Evolutionary conservation across 2,888 invertebrate genomes (phyloP), one percentile per base, ranked within the genome.

Genomic region (Piscicola geometra): DNA sequence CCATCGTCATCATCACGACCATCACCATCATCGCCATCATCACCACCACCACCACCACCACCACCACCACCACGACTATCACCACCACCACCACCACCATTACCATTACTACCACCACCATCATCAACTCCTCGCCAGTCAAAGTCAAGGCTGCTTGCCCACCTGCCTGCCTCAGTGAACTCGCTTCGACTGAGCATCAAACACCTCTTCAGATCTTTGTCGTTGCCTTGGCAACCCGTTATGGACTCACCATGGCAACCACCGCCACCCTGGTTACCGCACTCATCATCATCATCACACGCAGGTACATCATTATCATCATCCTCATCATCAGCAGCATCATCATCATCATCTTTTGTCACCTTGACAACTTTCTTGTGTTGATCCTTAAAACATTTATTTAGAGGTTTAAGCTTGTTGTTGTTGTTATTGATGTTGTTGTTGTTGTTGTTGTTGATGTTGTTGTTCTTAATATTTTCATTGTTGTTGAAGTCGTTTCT

Each of bases 391-490:
- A 25, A 9, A 25, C 64, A 64, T 25, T 64, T 64, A 30, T 64
- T 64, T 28, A 52, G 21, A 52, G 15, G 52, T 21, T 64, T 64
- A 30, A 12, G 3, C 9, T 64, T 30, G 64, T 64, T 64, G 64
- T 64, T 64, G 64, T 64, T 64, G 64, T 64, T 30, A 9, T 28
- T 30, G 30, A 9, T 64, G 64, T 64, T 64, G 64, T 64, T 64
- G 64, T 64, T 28, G 64, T 64, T 64, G 64, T 64, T 30, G 64
- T 25, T 64, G 64, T 64, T 28, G 21, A 3, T 30, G 21, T 5
- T 64, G 64, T 3, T 64, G 64, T 64, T 64, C 9, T 64, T 28
- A 30, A 64, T 64, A 3, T 64, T 64, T 25, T 25, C 21, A 12
- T 25, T 69, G 69, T 69, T 15, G 33, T 32, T 69, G n/a, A 5